Conservation (phyloP, 92 coral and sea anemone species). For the Diadumene lineata region DNA sequence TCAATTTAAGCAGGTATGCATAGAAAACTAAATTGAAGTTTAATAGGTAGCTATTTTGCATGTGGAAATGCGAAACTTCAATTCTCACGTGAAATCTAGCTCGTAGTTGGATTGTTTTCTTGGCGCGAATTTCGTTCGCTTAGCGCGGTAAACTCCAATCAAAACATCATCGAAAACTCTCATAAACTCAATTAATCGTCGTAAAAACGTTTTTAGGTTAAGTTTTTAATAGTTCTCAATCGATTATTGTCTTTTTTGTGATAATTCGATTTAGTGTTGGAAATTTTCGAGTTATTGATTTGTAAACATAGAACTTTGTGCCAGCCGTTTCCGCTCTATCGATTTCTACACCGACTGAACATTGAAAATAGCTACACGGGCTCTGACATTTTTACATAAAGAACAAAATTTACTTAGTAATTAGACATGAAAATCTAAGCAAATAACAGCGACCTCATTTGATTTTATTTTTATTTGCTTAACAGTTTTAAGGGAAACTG, state of each 20-base stretch:
- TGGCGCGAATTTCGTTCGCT: slow-evolving; percentile 13
- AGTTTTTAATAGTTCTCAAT: not conserved
- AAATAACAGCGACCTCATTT: slow-evolving; percentile 4
- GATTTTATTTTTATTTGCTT: slow-evolving; percentile 6
- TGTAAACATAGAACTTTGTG: not conserved
- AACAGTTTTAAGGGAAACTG: not conserved
- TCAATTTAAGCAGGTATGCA: slow-evolving; percentile 89
- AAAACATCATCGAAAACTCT: not conserved
- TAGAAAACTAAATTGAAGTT: not conserved
- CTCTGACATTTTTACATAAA: not conserved
- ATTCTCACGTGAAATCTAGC: not conserved
- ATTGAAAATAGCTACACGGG: not conserved
- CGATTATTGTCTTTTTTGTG: not conserved
- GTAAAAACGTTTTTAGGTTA: not conserved
- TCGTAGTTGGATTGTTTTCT: slow-evolving; percentile 1
- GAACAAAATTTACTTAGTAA: slow-evolving; percentile 19
- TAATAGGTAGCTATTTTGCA: not conserved
- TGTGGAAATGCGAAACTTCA: not conserved
- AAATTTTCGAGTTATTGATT: not conserved
- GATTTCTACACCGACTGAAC: not conserved
- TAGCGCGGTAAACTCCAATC: not conserved
- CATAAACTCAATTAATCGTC: not conserved
- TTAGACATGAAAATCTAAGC: slow-evolving; percentile 14
- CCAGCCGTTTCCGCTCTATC: not conserved
- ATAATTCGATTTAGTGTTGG: not conserved